A percentile compares a stretch with the other conserved stretches of the same genome.
Evolutionary conservation across 2,888 invertebrate species (phyloP).

Genomic region (Mystacides longicornis): DNA sequence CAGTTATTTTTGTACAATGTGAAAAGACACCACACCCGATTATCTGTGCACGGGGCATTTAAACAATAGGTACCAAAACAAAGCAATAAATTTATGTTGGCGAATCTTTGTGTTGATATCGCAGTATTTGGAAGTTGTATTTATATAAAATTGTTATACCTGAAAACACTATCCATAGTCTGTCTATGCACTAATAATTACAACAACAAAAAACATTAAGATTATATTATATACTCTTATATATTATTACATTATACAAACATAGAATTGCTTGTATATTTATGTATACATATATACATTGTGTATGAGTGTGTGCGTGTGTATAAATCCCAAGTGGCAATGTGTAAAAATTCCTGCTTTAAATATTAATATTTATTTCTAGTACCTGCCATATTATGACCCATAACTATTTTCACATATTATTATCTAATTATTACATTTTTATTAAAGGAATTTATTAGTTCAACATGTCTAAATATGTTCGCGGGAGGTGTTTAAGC

Average conservation of each 20-base stretch:
- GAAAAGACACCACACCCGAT: too few species aligned
- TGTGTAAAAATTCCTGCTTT: not conserved
- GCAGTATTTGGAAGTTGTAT: too few species aligned
- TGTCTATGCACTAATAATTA: not conserved
- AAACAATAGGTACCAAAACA: too few species aligned
- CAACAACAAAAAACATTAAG: too few species aligned
- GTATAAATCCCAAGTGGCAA: constrained; percentile 1
- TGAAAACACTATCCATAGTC: not conserved
- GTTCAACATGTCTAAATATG: too few species aligned
- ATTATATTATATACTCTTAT: not conserved
- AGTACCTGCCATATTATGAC: not conserved
- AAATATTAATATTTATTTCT: not conserved
- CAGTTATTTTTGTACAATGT: too few species aligned
- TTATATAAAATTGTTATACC: not conserved
- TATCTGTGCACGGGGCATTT: too few species aligned
- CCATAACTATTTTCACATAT: not conserved
- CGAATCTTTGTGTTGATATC: too few species aligned
- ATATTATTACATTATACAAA: too few species aligned
- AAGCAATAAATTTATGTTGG: too few species aligned
- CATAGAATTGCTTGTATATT: not conserved
- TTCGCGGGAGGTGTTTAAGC: too few species aligned
- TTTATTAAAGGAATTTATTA: too few species aligned
- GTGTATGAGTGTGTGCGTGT: not conserved
- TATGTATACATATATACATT: not conserved
- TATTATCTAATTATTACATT: not conserved